Evolutionary conservation across 37 sponge, comb jelly and placozoan species (phyloP).

Genomic region (Spongilla lacustris): DNA sequence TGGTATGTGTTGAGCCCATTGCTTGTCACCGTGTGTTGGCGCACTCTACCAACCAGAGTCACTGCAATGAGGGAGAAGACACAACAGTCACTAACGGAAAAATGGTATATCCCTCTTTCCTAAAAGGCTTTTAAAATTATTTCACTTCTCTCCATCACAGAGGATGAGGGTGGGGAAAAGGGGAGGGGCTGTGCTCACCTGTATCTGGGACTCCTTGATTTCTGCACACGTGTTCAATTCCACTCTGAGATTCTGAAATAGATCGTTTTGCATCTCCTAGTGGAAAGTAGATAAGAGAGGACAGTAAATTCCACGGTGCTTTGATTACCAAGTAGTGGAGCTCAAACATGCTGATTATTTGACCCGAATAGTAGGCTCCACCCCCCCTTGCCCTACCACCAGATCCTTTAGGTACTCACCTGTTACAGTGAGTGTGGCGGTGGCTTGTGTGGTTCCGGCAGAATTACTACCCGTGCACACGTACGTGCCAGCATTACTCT

Average conservation of each 20-base stretch:
- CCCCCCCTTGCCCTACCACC: not conserved
- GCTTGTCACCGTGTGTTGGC: not conserved
- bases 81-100: not conserved
- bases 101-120: not conserved
- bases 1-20: not conserved
- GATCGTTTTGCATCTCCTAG: not conserved
- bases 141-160: not conserved
- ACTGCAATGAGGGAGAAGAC: constrained; percentile 5
- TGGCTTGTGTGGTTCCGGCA: not conserved
- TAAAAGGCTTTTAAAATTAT: not conserved
- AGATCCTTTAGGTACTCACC: too few species aligned
- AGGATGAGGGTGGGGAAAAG: not conserved
- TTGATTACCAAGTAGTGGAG: not conserved
- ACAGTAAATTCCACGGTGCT: not conserved
- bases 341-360: too few species aligned
- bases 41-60: constrained; percentile 23
- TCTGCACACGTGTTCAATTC: not conserved
- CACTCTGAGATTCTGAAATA: not conserved
- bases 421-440: not conserved
- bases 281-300: not conserved
- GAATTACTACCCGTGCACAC: not conserved
- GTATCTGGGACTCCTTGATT: not conserved
- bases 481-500: not conserved
- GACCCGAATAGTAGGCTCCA: too few species aligned
- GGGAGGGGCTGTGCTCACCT: not conserved